Evolutionary conservation across 2,888 invertebrate genomes (phyloP), one percentile per base, ranked within the genome.

Genomic region (Dilophus febrilis): DNA sequence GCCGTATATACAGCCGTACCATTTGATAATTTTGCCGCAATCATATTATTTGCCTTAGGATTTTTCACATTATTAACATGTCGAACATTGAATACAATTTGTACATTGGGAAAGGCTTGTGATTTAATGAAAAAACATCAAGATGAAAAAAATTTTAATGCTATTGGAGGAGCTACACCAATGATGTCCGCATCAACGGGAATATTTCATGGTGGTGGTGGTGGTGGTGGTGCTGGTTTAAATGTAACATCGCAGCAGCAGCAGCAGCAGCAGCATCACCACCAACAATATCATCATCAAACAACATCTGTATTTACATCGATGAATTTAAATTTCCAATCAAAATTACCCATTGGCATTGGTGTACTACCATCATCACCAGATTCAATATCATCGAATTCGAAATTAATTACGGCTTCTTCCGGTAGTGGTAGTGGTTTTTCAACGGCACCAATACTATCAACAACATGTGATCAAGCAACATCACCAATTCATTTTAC

Each of bases 91-190:
- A 85, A 85, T 48, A 91, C 88, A 44, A 76, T 97, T 38, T 70
- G 92, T 18, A 80, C 95, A 38, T 68, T 97, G 45, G 94, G 94
- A 3, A 81, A 80, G 58, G 92, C 94, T 0, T 88, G 88, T 52
- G 79, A 84, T 52, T 67, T 91, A 46, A 92, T 95, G 51, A 68
- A 79, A 31, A 73, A 77, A 47, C 82, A 84, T 54, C 71, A 73
- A 58, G 57, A 61, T 38, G 62, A 61, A 22, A 53, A 58, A 34
- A 19, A 40, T 4, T n/a, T n/a, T n/a, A n/a, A n/a, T n/a, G n/a
- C n/a, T n/a, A n/a, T n/a, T n/a, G 30, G 18, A 33, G 4, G 7
- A 13, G 4, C 4, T 4, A 33, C 13, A 6, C 16, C 14, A 16
- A 33, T 4, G 5, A 4, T 11, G 8, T 6, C 22, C 4, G 22